These are phyloP conservation scores for Nerophis ophidion DNA, from an alignment of 2,113 vertebrate species.

Conservation along the genomic window DNA sequence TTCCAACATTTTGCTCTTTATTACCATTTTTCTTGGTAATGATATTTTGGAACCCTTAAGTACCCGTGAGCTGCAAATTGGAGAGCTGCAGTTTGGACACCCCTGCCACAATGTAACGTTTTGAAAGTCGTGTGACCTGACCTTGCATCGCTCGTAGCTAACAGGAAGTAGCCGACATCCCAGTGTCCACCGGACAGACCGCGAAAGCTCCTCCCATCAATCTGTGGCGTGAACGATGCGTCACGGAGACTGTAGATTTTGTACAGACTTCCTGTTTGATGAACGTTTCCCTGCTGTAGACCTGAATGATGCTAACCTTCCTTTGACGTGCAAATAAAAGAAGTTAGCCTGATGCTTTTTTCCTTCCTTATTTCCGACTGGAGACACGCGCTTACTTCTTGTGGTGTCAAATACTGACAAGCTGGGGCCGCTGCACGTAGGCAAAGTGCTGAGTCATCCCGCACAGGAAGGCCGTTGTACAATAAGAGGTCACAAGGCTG, in stretches of 20 bases:
- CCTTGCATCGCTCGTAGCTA: too few relatives aligned
- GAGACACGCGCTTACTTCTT: too few relatives aligned
- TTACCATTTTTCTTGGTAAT: too few relatives aligned
- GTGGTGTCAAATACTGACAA: neutral
- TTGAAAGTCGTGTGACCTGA: neutral
- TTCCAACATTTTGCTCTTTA: too few relatives aligned
- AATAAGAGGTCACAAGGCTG: neutral
- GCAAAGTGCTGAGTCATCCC: neutral
- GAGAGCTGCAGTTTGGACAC: too few relatives aligned
- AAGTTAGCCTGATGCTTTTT: conserved; percentile 51
- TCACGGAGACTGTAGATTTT: conserved; percentile 37
- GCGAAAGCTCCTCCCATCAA: neutral
- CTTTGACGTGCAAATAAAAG: conserved; percentile 84
- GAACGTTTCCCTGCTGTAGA: conserved; percentile 57
- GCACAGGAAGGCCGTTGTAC: neutral
- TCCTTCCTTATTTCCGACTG: too few relatives aligned
- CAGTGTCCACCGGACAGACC: too few relatives aligned
- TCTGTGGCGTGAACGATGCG: neutral
- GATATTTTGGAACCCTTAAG: too few relatives aligned
- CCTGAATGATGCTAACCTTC: conserved; percentile 77
- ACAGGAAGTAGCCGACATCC: neutral
- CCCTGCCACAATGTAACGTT: neutral
- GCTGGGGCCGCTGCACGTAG: neutral
- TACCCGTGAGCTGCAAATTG: too few relatives aligned
- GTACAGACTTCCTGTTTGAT: conserved; percentile 35